These are phyloP conservation scores for Drosophila fuyamai DNA, from an alignment of 1,140 invertebrate genomes.

Conservation along the genomic window DNA sequence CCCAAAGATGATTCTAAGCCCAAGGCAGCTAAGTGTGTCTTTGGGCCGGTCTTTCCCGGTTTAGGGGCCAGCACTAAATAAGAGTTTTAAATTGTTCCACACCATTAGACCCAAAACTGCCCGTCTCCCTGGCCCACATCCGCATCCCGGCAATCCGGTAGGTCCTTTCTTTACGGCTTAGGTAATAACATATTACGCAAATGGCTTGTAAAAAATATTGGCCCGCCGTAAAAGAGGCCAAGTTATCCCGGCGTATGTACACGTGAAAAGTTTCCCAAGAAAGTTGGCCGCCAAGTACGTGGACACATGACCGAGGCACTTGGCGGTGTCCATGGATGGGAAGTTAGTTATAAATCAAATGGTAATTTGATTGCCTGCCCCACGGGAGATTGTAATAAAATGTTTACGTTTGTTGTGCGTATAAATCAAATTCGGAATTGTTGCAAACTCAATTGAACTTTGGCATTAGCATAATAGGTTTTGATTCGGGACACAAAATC, in stretches of 20 bases:
- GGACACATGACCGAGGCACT: slow-evolving; percentile 31
- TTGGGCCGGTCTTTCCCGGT: slow-evolving; percentile 10
- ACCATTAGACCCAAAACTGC: slow-evolving; percentile 47
- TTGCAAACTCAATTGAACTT: slow-evolving; percentile 45
- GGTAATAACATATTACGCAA: slow-evolving; percentile 65
- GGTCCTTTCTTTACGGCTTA: slow-evolving; percentile 51
- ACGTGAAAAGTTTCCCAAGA: slow-evolving; percentile 36
- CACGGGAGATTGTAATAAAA: slow-evolving; percentile 40
- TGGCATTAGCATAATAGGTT: slow-evolving; percentile 29
- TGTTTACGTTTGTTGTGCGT: slow-evolving; percentile 28
- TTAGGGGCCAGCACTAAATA: slow-evolving; percentile 27
- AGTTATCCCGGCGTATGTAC: slow-evolving; percentile 16
- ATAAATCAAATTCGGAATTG: slow-evolving; percentile 45
- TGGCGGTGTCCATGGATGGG: neutral
- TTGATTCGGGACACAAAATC: neutral
- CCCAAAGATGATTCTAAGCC: slow-evolving; percentile 25
- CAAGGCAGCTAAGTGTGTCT: slow-evolving; percentile 9
- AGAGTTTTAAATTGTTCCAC: slow-evolving; percentile 55
- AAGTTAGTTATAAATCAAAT: slow-evolving; percentile 53
- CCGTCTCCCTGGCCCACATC: neutral
- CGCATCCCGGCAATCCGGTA: slow-evolving; percentile 5
- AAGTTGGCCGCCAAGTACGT: slow-evolving; percentile 26
- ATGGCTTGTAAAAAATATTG: slow-evolving; percentile 63
- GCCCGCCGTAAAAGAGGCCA: slow-evolving; percentile 18
- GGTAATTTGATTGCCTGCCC: slow-evolving; percentile 28